Base-by-base conservation (phyloP, 2,797 vertebrate genomes). In the Taenioides sp. region DNA sequence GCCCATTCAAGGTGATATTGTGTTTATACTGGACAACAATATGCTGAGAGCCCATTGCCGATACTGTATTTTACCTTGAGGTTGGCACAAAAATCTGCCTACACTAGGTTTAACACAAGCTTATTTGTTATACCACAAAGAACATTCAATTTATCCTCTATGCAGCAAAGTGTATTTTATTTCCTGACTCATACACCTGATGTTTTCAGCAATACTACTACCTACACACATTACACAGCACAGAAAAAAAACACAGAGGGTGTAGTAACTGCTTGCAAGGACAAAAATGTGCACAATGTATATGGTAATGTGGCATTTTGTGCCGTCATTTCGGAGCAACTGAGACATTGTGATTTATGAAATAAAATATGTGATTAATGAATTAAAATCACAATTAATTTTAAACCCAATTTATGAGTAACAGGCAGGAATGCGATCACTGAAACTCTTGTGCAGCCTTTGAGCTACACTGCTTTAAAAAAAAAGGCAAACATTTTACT, bases 81-180 rank as follows among this genome's bases (percentile, higher is more conserved):
- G 50, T n/a, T 25, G 43, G 64, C 40, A 65, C 12, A 50, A 65
- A 65, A 50, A 65, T 28, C 43, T 65, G 43, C 63, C 64, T 65
- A 50, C 64, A 65, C 64, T 50, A 0, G 40, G 4, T 65, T 50
- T 49, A 65, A 50, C 43, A 25, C 64, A 65, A 49, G 16, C 43
- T 25, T 7, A 65, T 65, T 65, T 65, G 63, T 65, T 49, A 27
- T 49, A 49, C 16, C 63, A 50, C 22, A 65, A 65, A 65, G 23
- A 65, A 50, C 64, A 50, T 65, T 65, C 23, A 50, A 18, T 49
- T 65, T 65, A 65, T 50, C 40, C 22, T 49, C 63, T 49, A 23
- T 65, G 40, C 63, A 49, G 63, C 63, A 65, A 65, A 23, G 43
- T 65, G 63, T 65, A 22, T 65, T 65, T 65, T 65, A 65, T 65